Evolutionary conservation across 2,888 invertebrate genomes (phyloP).

Genomic region (Aphodius granarius): DNA sequence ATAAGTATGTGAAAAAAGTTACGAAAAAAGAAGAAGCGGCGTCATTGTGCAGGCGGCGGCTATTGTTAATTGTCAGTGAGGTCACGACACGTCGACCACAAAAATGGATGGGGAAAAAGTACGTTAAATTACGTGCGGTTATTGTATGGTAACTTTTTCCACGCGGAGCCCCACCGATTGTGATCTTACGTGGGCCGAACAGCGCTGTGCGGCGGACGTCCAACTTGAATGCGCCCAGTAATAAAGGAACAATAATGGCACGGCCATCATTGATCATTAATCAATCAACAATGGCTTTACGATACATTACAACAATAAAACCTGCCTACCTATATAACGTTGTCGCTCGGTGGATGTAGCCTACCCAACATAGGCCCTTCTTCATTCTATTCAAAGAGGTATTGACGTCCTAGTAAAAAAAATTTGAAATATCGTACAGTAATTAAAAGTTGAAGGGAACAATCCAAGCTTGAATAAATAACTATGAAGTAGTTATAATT

Average conservation of each 20-base stretch:
- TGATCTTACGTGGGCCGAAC: slow-evolving; percentile 2
- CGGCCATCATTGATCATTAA: slow-evolving; percentile 29
- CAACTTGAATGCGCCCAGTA: slow-evolving; percentile 24
- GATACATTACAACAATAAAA: slow-evolving; percentile 25
- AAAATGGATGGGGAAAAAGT: neutral
- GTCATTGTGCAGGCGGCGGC: neutral
- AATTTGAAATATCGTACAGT: neutral
- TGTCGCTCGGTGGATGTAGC: neutral
- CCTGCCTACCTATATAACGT: slow-evolving; percentile 17
- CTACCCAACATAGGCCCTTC: neutral
- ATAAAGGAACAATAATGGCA: slow-evolving; percentile 28
- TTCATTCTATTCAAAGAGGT: neutral
- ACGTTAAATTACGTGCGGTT: neutral
- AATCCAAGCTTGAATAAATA: neutral
- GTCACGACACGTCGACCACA: neutral
- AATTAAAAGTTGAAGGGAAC: neutral
- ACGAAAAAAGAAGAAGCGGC: neutral
- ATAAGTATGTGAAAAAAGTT: neutral
- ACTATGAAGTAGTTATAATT: neutral
- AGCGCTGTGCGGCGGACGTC: neutral
- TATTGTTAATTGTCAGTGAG: neutral
- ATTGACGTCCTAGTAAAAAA: neutral
- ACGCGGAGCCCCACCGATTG: neutral
- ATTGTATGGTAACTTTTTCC: neutral
- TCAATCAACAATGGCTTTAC: slow-evolving; percentile 28